Evolutionary conservation across 2,113 vertebrate genomes (phyloP), one percentile per base, ranked within the genome.

Genomic region (Petromus typicus): DNA sequence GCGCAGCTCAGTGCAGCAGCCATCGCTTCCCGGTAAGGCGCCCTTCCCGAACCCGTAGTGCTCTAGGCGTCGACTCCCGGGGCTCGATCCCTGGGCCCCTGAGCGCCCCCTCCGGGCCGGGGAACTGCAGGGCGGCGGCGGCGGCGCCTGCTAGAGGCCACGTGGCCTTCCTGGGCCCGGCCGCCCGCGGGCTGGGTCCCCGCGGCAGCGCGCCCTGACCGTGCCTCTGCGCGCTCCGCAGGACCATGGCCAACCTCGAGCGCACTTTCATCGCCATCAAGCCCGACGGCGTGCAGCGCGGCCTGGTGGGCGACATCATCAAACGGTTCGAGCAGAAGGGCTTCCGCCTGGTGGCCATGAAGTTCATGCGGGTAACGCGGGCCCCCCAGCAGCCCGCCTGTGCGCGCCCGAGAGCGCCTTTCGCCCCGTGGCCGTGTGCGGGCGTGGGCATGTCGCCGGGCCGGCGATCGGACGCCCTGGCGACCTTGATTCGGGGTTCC

Each of bases 291-390:
- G 99, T 99, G 90, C 99, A 99, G 98, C 98, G 99, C 18, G 98
- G 99, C 86, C 97, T 99, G 86, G 96, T 99, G 9, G 99, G 99
- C 32, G 99, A 99, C 27, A 98, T 99, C 98, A 98, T 99, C 98
- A 99, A 99, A 91, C 98, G 99, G 45, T 99, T 99, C n/a, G 99
- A 99, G 95, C 96, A 94, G 90, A 99, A 99, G 89, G 99, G 99
- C 16, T 99, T 99, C 98, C 99, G 98, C 90, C 98, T 99, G 1
- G 99, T 99, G 13, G 99, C 97, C 81, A 97, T 99, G 99, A 99
- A 99, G 97, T 98, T 99, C 92, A 66, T 98, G 18, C 97, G 98
- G 64, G 99, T 98, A 92, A 95, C 40, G 76, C 56, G 54, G n/a
- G 1, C 25, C 14, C 48, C 32, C 32, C 14, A 2, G 37, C 43